Percentiles rank a stretch among this genome's conserved stretches.
These are phyloP conservation scores for Gymnocheta viridis DNA, from an alignment of 2,888 invertebrate genomes.

Conservation along the genomic window DNA sequence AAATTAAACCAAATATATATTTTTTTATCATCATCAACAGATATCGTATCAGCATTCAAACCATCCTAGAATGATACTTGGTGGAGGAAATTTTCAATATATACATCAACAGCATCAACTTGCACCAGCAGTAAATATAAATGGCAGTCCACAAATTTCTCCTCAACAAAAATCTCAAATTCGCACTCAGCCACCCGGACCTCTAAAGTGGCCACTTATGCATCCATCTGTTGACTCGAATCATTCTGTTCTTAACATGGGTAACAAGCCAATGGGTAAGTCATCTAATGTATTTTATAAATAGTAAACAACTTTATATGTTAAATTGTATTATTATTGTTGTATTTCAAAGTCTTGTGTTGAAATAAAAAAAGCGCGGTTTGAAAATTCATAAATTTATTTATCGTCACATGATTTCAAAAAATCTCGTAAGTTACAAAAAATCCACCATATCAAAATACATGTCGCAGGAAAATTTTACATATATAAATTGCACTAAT, in stretches of 20 bases:
- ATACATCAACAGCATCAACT: constrained; percentile 72
- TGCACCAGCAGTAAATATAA: constrained; percentile 64
- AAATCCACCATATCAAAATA: too few species aligned
- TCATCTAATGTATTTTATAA: not conserved
- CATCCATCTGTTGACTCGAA: constrained; percentile 32
- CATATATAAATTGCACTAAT: too few species aligned
- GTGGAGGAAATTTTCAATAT: constrained; percentile 74
- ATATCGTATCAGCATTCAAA: constrained; percentile 49
- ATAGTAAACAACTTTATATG: too few species aligned
- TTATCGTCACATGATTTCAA: too few species aligned
- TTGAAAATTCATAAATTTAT: too few species aligned
- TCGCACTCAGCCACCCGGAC: constrained; percentile 67
- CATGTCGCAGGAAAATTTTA: too few species aligned
- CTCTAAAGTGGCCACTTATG: constrained; percentile 63
- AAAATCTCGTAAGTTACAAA: too few species aligned
- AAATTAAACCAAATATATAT: constrained; percentile 57
- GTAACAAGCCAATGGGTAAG: constrained; percentile 75
- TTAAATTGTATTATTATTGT: too few species aligned
- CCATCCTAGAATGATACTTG: constrained; percentile 79
- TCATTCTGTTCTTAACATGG: constrained; percentile 13
- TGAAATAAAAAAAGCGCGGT: too few species aligned
- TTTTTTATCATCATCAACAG: constrained; percentile 52
- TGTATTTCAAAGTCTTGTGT: too few species aligned
- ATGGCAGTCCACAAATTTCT: constrained; percentile 73
- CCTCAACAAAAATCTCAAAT: constrained; percentile 67